Conservation (phyloP, 2,888 invertebrate genomes). For the Brachynemurus nebulosus region DNA sequence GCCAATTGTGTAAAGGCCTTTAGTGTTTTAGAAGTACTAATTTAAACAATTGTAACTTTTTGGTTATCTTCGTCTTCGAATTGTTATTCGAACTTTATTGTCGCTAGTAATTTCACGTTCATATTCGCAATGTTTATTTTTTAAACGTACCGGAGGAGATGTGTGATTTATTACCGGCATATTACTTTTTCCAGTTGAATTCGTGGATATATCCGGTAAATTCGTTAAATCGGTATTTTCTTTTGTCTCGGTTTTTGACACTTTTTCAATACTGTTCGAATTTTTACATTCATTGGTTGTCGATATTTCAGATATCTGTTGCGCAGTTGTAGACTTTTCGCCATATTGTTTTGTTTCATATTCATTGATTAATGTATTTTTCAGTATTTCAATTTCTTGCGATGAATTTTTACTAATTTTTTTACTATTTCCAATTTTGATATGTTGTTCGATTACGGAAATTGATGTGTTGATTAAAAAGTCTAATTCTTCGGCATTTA, state of each 20-base stretch:
- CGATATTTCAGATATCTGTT: not conserved
- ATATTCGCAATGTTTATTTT: conserved; percentile 3
- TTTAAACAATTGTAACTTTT: not conserved
- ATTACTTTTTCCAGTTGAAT: not conserved
- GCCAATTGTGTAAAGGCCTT: not conserved
- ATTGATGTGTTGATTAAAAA: not conserved
- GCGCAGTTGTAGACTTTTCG: not conserved
- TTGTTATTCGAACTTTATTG: conserved; percentile 1
- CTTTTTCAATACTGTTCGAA: not conserved
- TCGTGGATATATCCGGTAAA: not conserved
- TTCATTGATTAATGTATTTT: not conserved
- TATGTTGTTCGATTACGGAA: not conserved
- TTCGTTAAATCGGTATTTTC: not conserved
- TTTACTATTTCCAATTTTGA: not conserved
- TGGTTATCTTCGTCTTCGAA: not conserved
- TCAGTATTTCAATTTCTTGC: not conserved
- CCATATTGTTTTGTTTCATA: not conserved
- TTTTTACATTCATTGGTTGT: not conserved
- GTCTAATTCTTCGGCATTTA: not conserved
- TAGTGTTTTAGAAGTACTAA: not conserved
- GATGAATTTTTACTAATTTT: not conserved
- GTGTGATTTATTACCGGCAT: not conserved
- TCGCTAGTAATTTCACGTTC: not conserved
- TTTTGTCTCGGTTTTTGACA: not conserved
- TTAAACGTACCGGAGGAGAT: not conserved